Conservation (phyloP, 2,113 vertebrate species). For the Sprattus sprattus region DNA sequence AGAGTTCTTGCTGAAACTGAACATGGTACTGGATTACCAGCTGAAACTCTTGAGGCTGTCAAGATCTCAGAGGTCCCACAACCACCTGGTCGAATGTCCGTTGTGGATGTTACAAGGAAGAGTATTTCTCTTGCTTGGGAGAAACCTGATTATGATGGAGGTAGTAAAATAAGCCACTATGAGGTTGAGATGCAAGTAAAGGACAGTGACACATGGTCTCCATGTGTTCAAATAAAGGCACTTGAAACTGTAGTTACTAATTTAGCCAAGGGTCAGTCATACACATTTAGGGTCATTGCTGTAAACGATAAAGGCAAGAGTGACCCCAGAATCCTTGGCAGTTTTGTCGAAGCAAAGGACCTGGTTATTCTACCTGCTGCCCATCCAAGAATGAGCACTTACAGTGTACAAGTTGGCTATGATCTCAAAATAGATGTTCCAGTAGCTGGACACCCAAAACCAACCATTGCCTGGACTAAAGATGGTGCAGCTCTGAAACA, state of each 20-base stretch:
- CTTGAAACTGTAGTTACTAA: slow-evolving; percentile 86
- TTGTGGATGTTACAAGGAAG: slow-evolving; percentile 88
- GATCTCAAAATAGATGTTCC: slow-evolving; percentile 94
- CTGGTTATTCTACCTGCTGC: slow-evolving; percentile 90
- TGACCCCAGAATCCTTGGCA: slow-evolving; percentile 86
- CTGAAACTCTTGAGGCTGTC: slow-evolving; percentile 84
- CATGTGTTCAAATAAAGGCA: slow-evolving; percentile 86
- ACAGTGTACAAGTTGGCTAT: slow-evolving; percentile 89
- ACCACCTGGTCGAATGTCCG: slow-evolving; percentile 92
- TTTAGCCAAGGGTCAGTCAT: slow-evolving; percentile 88
- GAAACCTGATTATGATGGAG: slow-evolving; percentile 93
- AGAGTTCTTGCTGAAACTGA: slow-evolving; percentile 95
- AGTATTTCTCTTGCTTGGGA: slow-evolving; percentile 88
- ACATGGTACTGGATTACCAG: slow-evolving; percentile 89
- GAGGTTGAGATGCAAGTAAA: slow-evolving; percentile 93
- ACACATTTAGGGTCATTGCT: slow-evolving; percentile 92
- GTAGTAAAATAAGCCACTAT: slow-evolving; percentile 91
- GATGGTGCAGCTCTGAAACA: slow-evolving; percentile 87
- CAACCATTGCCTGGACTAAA: slow-evolving; percentile 89
- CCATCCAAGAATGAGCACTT: slow-evolving; percentile 82
- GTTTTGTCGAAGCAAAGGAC: slow-evolving; percentile 88
- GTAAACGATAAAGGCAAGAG: slow-evolving; percentile 97
- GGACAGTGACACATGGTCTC: slow-evolving; percentile 87
- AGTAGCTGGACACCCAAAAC: slow-evolving; percentile 90
- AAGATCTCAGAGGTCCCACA: slow-evolving; percentile 96